phyloP scores from a whole-genome alignment of 2,888 invertebrate genomes.

The Cerastis rubricosa region DNA sequence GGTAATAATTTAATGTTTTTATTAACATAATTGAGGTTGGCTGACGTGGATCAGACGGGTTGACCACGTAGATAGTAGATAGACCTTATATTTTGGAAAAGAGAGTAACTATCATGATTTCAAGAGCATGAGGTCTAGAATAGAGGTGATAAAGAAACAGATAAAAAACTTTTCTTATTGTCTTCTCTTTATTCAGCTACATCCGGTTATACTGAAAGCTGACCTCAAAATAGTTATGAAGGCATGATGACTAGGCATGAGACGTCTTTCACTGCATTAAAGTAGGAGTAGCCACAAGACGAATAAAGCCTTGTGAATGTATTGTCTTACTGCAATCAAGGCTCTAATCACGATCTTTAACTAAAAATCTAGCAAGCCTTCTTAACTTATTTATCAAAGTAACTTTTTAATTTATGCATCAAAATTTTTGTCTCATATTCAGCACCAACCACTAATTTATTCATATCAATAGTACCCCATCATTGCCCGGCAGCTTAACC shows the following conservation, averaged over 20 bases:
- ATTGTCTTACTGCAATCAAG: not conserved
- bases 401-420: not conserved
- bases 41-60: not conserved
- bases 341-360: not conserved
- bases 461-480: constrained; percentile 69
- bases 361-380: not conserved
- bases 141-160: not conserved
- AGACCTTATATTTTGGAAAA: not conserved
- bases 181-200: not conserved
- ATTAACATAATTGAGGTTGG: constrained; percentile 29
- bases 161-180: not conserved
- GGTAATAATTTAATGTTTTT: constrained; percentile 52
- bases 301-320: not conserved
- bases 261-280: not conserved
- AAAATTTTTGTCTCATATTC: constrained; percentile 14
- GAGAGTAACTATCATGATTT: not conserved
- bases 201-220: not conserved
- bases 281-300: not conserved
- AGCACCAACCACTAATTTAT: constrained; percentile 54
- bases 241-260: not conserved
- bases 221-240: not conserved
- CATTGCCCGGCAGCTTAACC: constrained; percentile 74
- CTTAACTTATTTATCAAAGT: not conserved
- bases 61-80: not conserved
- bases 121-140: not conserved